Evolutionary conservation across 1,140 invertebrate species (phyloP).

Genomic region (Gyrodactylus bullatarudis): DNA sequence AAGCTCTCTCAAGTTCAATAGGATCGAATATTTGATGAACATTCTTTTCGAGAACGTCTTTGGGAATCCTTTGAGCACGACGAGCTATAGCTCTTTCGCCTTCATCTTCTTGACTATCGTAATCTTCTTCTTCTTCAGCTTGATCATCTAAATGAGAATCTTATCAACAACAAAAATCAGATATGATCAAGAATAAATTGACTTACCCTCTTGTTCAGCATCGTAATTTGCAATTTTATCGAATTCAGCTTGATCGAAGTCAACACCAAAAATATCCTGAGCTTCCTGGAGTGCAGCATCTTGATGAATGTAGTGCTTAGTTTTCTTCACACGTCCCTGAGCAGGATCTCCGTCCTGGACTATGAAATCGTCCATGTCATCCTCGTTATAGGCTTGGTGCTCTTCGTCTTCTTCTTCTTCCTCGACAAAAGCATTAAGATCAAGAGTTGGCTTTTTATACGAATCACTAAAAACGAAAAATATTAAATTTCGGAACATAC

Average conservation of each 20-base stretch:
- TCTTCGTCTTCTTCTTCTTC: slow-evolving; percentile 34
- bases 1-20: slow-evolving; percentile 65
- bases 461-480: neutral
- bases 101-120: slow-evolving; percentile 19
- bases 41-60: slow-evolving; percentile 11
- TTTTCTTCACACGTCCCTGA: neutral
- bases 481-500: slow-evolving; percentile 13
- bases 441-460: neutral
- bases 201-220: too few relatives aligned
- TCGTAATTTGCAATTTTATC: slow-evolving; percentile 50
- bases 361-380: slow-evolving; percentile 6
- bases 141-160: neutral
- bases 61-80: slow-evolving; percentile 32
- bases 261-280: slow-evolving; percentile 87
- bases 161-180: too few relatives aligned
- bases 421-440: neutral
- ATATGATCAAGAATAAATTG: too few relatives aligned
- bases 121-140: neutral
- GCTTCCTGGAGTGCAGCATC: slow-evolving; percentile 43
- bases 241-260: slow-evolving; percentile 88
- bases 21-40: slow-evolving; percentile 48
- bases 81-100: slow-evolving; percentile 18
- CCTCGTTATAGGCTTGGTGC: slow-evolving; percentile 20
- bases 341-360: neutral
- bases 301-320: neutral